Conservation (phyloP, 2,888 invertebrate species). For the Villa cingulata region DNA sequence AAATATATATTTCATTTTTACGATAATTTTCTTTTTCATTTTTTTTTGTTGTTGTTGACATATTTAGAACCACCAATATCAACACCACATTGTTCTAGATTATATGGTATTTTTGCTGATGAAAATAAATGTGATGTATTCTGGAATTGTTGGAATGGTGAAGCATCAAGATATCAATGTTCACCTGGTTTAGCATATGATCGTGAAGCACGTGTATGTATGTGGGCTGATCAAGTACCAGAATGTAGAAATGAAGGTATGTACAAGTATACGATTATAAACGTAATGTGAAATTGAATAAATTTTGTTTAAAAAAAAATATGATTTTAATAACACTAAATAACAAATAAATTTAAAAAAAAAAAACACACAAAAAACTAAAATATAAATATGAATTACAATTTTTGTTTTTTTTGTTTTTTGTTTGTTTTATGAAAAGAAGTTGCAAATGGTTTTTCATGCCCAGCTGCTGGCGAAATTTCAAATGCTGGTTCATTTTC, state of each 20-base stretch:
- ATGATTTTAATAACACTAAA: too few relatives aligned
- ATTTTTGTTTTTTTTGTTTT: too few relatives aligned
- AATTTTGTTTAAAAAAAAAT: too few relatives aligned
- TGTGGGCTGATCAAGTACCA: slow-evolving; percentile 93
- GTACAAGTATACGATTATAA: too few relatives aligned
- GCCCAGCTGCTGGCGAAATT: slow-evolving; percentile 71
- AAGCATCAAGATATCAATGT: slow-evolving; percentile 86
- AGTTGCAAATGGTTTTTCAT: slow-evolving; percentile 79
- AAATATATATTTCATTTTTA: too few relatives aligned
- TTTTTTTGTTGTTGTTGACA: background rate
- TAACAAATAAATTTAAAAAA: too few relatives aligned
- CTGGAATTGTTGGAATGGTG: slow-evolving; percentile 97
- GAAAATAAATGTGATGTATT: slow-evolving; percentile 79
- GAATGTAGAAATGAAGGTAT: slow-evolving; percentile 82
- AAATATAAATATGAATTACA: background rate
- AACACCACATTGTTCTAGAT: slow-evolving; percentile 68
- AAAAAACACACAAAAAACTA: background rate
- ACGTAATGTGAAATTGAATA: too few relatives aligned
- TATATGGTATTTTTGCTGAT: slow-evolving; percentile 88
- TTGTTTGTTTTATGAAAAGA: slow-evolving; percentile 47
- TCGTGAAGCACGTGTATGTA: slow-evolving; percentile 82
- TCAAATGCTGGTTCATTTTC: slow-evolving; percentile 80
- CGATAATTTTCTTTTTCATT: background rate
- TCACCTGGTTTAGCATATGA: slow-evolving; percentile 90
- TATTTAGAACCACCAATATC: slow-evolving; percentile 70